Conservation (phyloP, 1,140 invertebrate genomes). For the Leguminivora glycinivorella region DNA sequence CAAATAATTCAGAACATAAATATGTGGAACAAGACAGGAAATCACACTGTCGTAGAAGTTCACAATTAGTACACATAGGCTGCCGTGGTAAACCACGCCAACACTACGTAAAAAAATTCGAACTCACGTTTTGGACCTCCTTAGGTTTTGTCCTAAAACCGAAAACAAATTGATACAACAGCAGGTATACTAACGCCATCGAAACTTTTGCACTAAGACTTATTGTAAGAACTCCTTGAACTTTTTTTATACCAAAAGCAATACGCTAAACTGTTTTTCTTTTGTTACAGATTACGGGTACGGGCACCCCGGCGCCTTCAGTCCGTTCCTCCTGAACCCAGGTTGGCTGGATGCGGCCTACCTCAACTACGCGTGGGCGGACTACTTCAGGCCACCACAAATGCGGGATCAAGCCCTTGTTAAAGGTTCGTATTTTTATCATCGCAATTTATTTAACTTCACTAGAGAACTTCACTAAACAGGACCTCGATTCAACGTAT, state of each 20-base stretch:
- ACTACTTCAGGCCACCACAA: slow-evolving; percentile 80
- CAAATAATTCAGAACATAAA: not conserved
- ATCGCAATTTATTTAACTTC: no score
- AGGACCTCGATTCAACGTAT: no score
- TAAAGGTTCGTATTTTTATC: slow-evolving; percentile 78
- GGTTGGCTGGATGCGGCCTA: slow-evolving; percentile 88
- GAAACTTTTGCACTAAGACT: not conserved
- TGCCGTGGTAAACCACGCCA: no score
- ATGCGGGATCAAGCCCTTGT: slow-evolving; percentile 78
- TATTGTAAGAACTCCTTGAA: not conserved
- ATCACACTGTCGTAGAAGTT: no score
- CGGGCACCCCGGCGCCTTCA: slow-evolving; percentile 84
- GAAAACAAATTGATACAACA: not conserved
- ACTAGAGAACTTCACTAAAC: slow-evolving; percentile 30
- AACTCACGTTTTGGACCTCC: no score
- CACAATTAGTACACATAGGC: no score
- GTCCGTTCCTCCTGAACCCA: slow-evolving; percentile 85
- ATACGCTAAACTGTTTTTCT: slow-evolving; percentile 35
- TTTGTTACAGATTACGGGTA: slow-evolving; percentile 84
- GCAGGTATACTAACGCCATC: not conserved
- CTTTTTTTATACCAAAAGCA: slow-evolving; percentile 10
- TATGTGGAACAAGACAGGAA: no score
- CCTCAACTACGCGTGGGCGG: slow-evolving; percentile 86
- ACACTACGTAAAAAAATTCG: no score
- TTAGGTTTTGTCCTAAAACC: no score